Base-by-base conservation (phyloP, 2,797 vertebrate species). In the Setipinna tenuifilis region DNA sequence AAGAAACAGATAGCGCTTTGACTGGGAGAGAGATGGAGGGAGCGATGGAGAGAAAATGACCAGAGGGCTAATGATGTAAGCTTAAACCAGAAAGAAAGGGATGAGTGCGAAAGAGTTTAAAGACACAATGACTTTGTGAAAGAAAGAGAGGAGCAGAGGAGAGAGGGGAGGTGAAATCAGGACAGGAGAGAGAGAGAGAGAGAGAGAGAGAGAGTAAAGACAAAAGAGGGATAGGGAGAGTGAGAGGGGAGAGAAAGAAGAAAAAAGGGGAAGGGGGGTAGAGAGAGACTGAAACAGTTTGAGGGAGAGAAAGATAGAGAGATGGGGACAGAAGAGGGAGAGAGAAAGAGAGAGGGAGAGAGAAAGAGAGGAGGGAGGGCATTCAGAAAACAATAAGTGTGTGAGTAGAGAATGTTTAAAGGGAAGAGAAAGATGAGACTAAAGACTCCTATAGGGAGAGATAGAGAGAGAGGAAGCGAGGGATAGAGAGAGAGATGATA, bases 51-150 rank as follows among this genome's bases (percentile, higher is more conserved):
- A 71, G 58, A 62, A 31, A 6, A 0, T 54, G 50, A 54, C 12
- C 0, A 68, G 25, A 68, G 7, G 62, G 1, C 16, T 3, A 68
- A 25, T 68, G 6, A 3, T 21, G 21, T 46, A 59, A 57, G 12
- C 58, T 82, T 75, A 86, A 57, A 82, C 7, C 48, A 14, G 28
- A 58, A 23, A 46, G 87, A 85, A 58, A 87, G 86, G 86, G 21
- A n/a, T 83, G 85, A 14, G 83, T 25, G 25, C 16, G 54, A 6
- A 61, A 21, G 58, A 48, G 23, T n/a, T 23, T 31, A 31, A 54
- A 71, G 54, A n/a, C 41, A 68, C 58, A 81, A 25, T n/a, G 48
- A 85, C 68, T 80, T 75, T 58, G 31, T 2, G 28, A 16, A 58
- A 81, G 48, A 58, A 21, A 83, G 59, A 59, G 41, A n/a, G 19